phyloP scores from a whole-genome alignment of 2,888 invertebrate species.

The Caenorhabditis macrosperma region DNA sequence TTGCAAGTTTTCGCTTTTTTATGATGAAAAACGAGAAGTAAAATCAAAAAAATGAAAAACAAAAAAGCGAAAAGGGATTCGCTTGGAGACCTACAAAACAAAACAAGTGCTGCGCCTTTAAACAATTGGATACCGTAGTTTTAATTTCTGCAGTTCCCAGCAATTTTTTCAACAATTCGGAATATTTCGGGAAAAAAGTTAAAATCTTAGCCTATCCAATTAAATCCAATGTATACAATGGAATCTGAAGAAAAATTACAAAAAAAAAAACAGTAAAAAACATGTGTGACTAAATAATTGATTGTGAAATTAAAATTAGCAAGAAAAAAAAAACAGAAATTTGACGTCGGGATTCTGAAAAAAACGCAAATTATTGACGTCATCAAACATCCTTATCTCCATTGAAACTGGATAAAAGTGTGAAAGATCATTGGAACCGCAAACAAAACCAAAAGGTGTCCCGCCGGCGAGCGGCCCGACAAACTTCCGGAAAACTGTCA shows the following conservation, averaged over 20 bases:
- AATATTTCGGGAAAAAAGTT: no score
- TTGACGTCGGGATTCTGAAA: no score
- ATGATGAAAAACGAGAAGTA: no score
- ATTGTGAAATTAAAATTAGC: no score
- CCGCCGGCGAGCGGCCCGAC: neutral
- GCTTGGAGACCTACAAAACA: neutral
- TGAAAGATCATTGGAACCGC: slow-evolving; percentile 2
- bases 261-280: no score
- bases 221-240: no score
- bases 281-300: no score
- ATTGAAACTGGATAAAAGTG: neutral
- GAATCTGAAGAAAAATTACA: no score
- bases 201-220: no score
- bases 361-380: neutral
- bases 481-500: slow-evolving; percentile 47
- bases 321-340: no score
- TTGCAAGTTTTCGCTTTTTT: no score
- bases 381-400: no score
- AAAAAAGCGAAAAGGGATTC: neutral
- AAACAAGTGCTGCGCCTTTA: neutral
- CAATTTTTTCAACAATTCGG: neutral
- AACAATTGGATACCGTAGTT: neutral
- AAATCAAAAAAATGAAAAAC: neutral
- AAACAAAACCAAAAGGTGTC: neutral
- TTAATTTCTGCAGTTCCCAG: neutral